Evolutionary conservation across 2,113 vertebrate genomes (phyloP).

Genomic region (Acanthochromis polyacanthus): DNA sequence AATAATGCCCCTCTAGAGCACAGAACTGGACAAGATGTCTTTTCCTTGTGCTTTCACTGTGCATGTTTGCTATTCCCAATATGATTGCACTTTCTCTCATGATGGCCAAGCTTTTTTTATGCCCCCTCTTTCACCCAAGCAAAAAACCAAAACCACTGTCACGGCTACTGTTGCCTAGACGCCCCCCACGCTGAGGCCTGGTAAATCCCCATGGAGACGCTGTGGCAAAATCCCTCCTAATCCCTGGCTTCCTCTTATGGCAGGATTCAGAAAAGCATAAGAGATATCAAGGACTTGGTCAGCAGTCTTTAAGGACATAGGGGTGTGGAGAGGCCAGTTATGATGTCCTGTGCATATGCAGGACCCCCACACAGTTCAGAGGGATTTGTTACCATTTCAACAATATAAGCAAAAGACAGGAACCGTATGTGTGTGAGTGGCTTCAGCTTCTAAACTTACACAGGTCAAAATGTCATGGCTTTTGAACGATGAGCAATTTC

Average conservation of each 20-base stretch:
- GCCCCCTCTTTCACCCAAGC: not conserved
- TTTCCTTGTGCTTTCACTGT: not conserved
- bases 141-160: constrained; percentile 48
- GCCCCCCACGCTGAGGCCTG: constrained; percentile 20
- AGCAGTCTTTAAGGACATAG: constrained; percentile 57
- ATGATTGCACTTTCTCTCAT: not conserved
- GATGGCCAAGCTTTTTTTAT: not conserved
- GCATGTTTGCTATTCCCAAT: not conserved
- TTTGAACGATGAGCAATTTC: constrained; percentile 56
- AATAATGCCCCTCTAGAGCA: not conserved
- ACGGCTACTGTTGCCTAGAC: constrained; percentile 49
- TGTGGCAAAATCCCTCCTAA: constrained; percentile 69
- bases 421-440: constrained; percentile 36
- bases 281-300: constrained; percentile 58
- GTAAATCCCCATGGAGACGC: constrained; percentile 60
- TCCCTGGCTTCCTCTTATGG: constrained; percentile 72
- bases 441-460: constrained; percentile 46
- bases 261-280: constrained; percentile 46
- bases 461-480: constrained; percentile 66
- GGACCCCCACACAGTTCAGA: constrained; percentile 77
- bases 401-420: constrained; percentile 65
- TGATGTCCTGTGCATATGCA: constrained; percentile 2
- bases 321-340: not conserved
- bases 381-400: constrained; percentile 74
- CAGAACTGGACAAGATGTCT: not conserved